Evolutionary conservation across 2,113 vertebrate species (phyloP).

Genomic region (Perognathus longimembris): DNA sequence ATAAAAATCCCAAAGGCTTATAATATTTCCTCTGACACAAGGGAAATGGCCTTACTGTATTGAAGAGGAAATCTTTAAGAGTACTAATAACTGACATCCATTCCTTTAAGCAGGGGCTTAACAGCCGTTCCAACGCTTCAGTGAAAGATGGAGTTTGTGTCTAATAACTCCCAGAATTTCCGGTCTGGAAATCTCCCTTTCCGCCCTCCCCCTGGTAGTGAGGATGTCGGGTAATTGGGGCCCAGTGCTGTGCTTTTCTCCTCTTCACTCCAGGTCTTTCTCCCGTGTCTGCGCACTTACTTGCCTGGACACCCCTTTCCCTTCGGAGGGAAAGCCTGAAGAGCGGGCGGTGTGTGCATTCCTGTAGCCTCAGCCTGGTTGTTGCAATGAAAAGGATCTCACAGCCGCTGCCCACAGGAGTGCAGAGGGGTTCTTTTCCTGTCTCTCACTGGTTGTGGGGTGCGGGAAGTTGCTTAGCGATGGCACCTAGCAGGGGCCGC

Average conservation of each 20-base stretch:
- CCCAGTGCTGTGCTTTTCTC: too few relatives aligned
- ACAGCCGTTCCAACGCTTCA: conserved; percentile 3
- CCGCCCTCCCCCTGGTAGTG: neutral
- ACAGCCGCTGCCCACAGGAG: too few relatives aligned
- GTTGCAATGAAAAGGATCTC: neutral
- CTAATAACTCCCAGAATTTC: conserved; percentile 26
- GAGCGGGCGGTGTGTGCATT: neutral
- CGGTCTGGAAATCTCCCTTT: neutral
- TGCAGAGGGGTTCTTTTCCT: conserved; percentile 46
- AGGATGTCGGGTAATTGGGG: neutral
- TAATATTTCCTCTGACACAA: conserved; percentile 8
- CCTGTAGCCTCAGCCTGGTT: neutral
- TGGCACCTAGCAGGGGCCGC: too few relatives aligned
- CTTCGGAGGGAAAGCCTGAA: neutral
- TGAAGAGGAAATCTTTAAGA: conserved; percentile 48
- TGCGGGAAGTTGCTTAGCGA: neutral
- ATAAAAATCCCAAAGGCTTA: conserved; percentile 42
- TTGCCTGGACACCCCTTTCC: neutral
- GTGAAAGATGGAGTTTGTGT: conserved; percentile 31
- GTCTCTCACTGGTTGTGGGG: conserved; percentile 18
- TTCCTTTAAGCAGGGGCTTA: conserved; percentile 12
- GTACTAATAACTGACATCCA: conserved; percentile 19
- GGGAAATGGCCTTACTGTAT: conserved; percentile 4
- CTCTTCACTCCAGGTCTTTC: too few relatives aligned
- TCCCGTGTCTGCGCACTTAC: neutral